A percentile compares a stretch with the other conserved stretches of the same genome.
Conservation (phyloP, 2,113 vertebrate species). For the Zosterops borbonicus region DNA sequence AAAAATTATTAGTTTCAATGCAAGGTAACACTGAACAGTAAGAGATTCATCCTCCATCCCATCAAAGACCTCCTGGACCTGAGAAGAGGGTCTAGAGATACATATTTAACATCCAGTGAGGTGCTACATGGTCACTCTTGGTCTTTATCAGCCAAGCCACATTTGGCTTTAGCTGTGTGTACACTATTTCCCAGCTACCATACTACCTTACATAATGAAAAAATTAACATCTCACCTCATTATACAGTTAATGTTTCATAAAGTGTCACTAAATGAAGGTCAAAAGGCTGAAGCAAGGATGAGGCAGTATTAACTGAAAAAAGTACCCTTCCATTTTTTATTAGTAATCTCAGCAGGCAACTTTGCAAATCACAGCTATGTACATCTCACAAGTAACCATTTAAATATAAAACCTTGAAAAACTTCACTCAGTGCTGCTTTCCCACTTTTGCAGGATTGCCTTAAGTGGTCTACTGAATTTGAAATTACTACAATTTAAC, state of each 20-base stretch:
- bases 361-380: not conserved
- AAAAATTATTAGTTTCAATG: not conserved
- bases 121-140: not conserved
- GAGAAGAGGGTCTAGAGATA: not conserved
- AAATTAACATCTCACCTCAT: not conserved
- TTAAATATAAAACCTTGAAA: not conserved
- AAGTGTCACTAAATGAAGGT: not conserved
- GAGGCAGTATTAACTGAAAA: not conserved
- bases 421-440: not conserved
- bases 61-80: not conserved
- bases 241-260: not conserved
- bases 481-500: not conserved
- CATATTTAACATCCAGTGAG: not conserved
- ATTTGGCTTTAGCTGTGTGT: not conserved
- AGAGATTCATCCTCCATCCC: not conserved
- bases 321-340: not conserved
- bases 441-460: not conserved
- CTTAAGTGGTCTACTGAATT: not conserved
- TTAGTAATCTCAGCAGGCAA: not conserved
- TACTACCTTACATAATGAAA: not conserved
- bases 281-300: not conserved
- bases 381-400: not conserved
- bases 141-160: not conserved
- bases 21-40: fast-evolving
- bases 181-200: not conserved